A percentile compares a stretch with the other conserved stretches of the same genome.
Evolutionary conservation across 2,113 vertebrate genomes (phyloP).

Genomic region (Andinoacara biseriatus): DNA sequence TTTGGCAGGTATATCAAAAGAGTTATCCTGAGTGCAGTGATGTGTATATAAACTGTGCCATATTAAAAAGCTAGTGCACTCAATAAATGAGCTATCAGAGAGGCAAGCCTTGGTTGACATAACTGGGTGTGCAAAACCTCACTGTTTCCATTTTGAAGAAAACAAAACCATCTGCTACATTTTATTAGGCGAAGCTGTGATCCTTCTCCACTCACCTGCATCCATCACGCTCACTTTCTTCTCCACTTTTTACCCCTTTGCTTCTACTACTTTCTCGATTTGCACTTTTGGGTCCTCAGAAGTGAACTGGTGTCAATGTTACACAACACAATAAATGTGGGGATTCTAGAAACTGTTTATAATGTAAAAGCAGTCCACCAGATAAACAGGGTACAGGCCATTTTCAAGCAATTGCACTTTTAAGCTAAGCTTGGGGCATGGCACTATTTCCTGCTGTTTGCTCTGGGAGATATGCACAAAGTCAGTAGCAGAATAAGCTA

Average conservation of each 20-base stretch:
- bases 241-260: neutral
- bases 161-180: neutral
- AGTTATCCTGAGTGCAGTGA: conserved; percentile 4
- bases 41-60: neutral
- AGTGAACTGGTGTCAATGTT: neutral
- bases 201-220: neutral
- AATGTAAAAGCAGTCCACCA: neutral
- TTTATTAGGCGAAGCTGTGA: neutral
- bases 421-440: neutral
- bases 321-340: fast-evolving
- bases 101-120: neutral
- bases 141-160: neutral
- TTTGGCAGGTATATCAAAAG: neutral
- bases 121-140: neutral
- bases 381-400: neutral
- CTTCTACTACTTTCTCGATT: neutral
- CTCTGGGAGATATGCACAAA: neutral
- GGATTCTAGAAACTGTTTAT: neutral
- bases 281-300: neutral
- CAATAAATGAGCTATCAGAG: conserved; percentile 6
- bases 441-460: neutral
- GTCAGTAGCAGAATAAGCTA: neutral
- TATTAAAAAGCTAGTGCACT: conserved; percentile 1
- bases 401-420: neutral
- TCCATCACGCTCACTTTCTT: neutral